Base-by-base conservation (phyloP, 1,140 invertebrate species). In the Muscidifurax raptorellus region DNA sequence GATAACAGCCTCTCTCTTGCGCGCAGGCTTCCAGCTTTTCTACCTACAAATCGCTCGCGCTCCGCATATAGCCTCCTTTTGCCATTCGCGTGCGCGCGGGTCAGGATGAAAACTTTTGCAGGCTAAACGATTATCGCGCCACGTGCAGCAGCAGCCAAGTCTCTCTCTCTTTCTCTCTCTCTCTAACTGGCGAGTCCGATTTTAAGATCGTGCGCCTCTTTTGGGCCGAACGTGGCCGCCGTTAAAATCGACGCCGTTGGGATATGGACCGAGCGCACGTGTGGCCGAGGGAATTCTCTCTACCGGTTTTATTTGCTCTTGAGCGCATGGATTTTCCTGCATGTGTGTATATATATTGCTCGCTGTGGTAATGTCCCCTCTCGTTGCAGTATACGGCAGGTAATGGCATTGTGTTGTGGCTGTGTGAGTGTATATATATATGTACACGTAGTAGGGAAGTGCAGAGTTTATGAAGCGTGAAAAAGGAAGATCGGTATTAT, bases 11-110 rank as follows among this genome's bases (percentile, higher is more conserved):
- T 40, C 52, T 25, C 47, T 47, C 64, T 74, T 9, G 66, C 52
- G 52, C 18, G 30, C 59, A 67, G 27, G 75, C 75, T 64, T 77
- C n/a, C 75, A 52, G 13, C 64, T 40, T 76, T 82, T 52, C 52
- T 80, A 22, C 80, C 72, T 75, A 76, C 72, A 82, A 82, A 82
- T 82, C 72, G 80, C 44, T 75, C 66, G 66, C 66, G 25, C 28
- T 28, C 66, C 25, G 40, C 75, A 77, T 52, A 52, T 77, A 77
- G 40, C 75, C 75, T 77, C 75, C 40, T 77, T 77, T 77, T 32
- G 75, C 75, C 40, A 52, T 77, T 25, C 75, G 25, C 44, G 75
- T 52, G 75, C 32, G 78, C 59, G 59, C 47, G 27, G 47, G 40
- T 52, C 44, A 3, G 72, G 72, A 66, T 44, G 69, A 81, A 81